Percentiles rank a stretch among this genome's conserved stretches.
These are phyloP conservation scores for Ptychobarbus kaznakovi DNA, from an alignment of 2,797 vertebrate genomes.

Conservation along the genomic window DNA sequence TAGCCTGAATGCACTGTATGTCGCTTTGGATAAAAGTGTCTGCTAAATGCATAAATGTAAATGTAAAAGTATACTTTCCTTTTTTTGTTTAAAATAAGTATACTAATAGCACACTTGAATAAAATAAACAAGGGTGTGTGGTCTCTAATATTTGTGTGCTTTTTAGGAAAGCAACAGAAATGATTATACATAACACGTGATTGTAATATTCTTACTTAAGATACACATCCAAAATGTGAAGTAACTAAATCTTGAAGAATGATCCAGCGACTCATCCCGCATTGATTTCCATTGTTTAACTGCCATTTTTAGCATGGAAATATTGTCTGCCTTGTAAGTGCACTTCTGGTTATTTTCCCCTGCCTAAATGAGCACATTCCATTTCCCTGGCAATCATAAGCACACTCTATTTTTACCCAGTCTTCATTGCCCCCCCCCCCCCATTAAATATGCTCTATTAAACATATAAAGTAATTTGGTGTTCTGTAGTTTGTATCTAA, in stretches of 20 bases:
- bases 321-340: constrained; percentile 76
- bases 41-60: no score
- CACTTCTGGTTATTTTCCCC: constrained; percentile 75
- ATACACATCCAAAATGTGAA: not conserved
- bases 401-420: constrained; percentile 75
- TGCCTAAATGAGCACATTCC: constrained; percentile 72
- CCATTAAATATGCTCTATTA: constrained; percentile 8
- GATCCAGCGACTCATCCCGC: constrained; percentile 56
- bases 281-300: constrained; percentile 72
- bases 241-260: constrained; percentile 60
- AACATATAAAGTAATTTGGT: not conserved
- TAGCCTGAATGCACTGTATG: no score
- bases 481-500: not conserved
- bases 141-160: not conserved
- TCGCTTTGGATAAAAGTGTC: no score
- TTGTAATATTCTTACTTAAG: not conserved
- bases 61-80: no score
- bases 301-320: constrained; percentile 71
- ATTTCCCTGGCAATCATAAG: constrained; percentile 73
- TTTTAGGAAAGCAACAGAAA: not conserved
- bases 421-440: constrained; percentile 37
- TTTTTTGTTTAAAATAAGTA: no score
- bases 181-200: not conserved
- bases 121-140: no score
- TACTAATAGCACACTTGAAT: no score